A percentile compares a stretch with the other conserved stretches of the same genome.
These are phyloP conservation scores for Chrysemys picta DNA, from an alignment of 2,113 vertebrate genomes.

Conservation along the genomic window DNA sequence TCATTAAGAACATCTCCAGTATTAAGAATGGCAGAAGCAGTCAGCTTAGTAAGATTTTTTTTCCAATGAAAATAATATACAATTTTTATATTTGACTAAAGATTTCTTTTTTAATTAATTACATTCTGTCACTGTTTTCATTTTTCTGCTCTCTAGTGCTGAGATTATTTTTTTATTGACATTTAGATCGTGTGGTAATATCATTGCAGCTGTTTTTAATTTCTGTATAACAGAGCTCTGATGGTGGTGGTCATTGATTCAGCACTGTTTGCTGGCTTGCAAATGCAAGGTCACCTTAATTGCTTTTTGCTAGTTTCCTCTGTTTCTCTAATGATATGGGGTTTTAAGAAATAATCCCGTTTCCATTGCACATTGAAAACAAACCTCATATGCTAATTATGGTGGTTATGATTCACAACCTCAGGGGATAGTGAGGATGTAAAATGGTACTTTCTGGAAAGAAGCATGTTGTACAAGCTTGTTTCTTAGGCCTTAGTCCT, in stretches of 20 bases:
- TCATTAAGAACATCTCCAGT: neutral
- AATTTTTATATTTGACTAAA: no score
- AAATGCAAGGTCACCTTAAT: neutral
- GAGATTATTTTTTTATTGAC: neutral
- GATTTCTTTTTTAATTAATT: neutral
- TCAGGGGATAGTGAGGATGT: neutral
- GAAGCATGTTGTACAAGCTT: neutral
- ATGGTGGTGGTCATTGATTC: neutral
- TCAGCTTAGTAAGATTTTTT: neutral
- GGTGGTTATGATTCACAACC: neutral
- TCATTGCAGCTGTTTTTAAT: neutral
- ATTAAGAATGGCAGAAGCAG: neutral
- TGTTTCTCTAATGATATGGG: neutral
- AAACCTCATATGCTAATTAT: neutral
- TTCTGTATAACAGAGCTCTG: neutral
- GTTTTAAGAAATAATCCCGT: neutral
- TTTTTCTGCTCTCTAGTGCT: neutral
- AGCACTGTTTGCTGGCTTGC: neutral
- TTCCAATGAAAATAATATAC: neutral
- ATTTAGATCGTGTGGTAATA: neutral
- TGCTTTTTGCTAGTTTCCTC: neutral
- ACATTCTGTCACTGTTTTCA: neutral
- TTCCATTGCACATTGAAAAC: neutral
- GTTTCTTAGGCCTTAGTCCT: neutral
- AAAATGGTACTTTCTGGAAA: neutral